Percentiles rank a stretch among this genome's conserved stretches.
These are phyloP conservation scores for Fukomys damarensis DNA, from an alignment of 2,113 vertebrate genomes.

Conservation along the genomic window DNA sequence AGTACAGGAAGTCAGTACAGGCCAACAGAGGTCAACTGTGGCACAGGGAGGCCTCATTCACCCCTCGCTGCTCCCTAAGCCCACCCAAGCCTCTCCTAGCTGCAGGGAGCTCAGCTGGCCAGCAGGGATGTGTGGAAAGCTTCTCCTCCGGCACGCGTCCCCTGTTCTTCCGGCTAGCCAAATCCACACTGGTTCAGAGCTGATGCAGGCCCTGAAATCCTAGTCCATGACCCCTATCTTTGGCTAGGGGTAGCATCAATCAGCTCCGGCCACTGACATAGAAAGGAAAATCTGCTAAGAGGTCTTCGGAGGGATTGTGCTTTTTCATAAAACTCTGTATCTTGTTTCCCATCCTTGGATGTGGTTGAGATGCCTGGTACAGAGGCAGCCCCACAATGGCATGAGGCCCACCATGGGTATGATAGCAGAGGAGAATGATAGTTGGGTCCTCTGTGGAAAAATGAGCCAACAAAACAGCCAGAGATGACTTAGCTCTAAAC, in stretches of 20 bases:
- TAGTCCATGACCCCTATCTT: neutral
- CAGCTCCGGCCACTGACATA: neutral
- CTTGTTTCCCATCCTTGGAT: neutral
- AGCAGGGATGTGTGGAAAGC: neutral
- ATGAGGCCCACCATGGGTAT: neutral
- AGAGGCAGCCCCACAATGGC: neutral
- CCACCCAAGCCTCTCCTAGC: neutral
- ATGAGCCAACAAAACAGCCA: neutral
- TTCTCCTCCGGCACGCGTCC: neutral
- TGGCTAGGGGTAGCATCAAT: neutral
- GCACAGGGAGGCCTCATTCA: neutral
- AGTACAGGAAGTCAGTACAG: neutral
- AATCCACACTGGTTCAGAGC: neutral
- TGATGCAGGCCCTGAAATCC: neutral
- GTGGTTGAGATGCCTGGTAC: neutral
- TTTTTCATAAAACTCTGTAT: neutral
- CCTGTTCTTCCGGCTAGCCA: neutral
- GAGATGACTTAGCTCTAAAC: neutral
- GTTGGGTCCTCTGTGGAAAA: neutral
- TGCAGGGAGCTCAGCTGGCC: neutral
- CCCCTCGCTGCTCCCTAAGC: neutral
- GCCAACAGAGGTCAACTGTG: neutral
- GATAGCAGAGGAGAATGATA: neutral
- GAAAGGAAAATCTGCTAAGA: neutral
- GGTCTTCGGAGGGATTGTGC: neutral